Conservation (phyloP, 2,797 vertebrate species). For the Enteromius thamalakanensis region DNA sequence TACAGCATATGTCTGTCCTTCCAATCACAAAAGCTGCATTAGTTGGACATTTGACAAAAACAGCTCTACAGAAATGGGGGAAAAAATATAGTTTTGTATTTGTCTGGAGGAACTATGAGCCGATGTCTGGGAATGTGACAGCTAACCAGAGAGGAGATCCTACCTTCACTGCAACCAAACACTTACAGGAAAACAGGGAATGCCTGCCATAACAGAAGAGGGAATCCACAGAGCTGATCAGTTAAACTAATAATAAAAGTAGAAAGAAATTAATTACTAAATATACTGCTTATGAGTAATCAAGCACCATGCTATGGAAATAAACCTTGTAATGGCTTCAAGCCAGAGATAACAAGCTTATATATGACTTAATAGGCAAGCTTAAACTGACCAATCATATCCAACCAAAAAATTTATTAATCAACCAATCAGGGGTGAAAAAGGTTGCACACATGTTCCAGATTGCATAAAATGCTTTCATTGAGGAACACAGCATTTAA, state of each 20-base stretch:
- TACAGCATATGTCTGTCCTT: slow-evolving; percentile 17
- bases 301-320: not conserved
- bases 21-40: slow-evolving; percentile 44
- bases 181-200: slow-evolving; percentile 67
- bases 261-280: not conserved
- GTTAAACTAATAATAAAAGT: not conserved
- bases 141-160: slow-evolving; percentile 51
- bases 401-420: not conserved
- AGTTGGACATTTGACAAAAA: slow-evolving; percentile 24
- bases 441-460: not conserved
- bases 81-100: not conserved
- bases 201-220: slow-evolving; percentile 31
- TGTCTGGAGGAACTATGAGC: slow-evolving; percentile 70
- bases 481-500: not conserved
- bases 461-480: not conserved
- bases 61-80: not conserved
- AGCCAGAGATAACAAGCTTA: not conserved
- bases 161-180: slow-evolving; percentile 71
- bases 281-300: not conserved
- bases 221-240: slow-evolving; percentile 60
- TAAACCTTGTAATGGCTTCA: slow-evolving; percentile 19
- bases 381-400: not conserved
- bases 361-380: not conserved
- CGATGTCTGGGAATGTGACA: slow-evolving; percentile 78
- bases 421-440: not conserved